Evolutionary conservation across 2,888 invertebrate species (phyloP).

Genomic region (Cataglyphis albicans): DNA sequence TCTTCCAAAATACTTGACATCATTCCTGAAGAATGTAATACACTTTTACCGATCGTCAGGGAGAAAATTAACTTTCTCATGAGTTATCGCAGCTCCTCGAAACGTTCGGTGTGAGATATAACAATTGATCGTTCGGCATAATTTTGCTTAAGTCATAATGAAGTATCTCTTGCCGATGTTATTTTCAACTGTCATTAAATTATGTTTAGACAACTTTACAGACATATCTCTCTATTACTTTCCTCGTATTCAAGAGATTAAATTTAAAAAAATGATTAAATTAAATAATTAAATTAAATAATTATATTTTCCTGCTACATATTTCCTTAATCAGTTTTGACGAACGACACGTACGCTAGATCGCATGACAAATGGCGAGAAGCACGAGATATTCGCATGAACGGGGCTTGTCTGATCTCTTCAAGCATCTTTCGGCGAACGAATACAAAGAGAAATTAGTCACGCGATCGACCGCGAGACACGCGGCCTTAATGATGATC

Average conservation of each 20-base stretch:
- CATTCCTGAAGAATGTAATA: conserved; percentile 41
- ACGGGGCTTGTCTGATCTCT: background rate
- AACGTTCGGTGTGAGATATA: background rate
- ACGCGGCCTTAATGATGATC: conserved; percentile 47
- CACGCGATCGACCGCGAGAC: conserved; percentile 23
- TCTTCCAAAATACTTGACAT: conserved; percentile 21
- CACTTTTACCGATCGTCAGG: conserved; percentile 29
- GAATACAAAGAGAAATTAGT: conserved; percentile 44
- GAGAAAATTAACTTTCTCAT: conserved; percentile 42
- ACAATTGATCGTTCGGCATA: conserved; percentile 22
- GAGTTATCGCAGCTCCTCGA: background rate
- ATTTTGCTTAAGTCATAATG: background rate
- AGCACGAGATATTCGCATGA: conserved; percentile 13
- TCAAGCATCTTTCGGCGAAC: background rate
- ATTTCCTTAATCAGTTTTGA: background rate
- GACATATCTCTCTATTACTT: background rate
- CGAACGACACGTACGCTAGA: background rate
- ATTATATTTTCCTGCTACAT: background rate
- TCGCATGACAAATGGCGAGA: background rate
- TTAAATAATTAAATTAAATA: background rate
- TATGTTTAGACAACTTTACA: background rate
- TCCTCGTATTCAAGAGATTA: background rate
- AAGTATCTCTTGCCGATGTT: background rate
- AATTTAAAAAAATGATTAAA: background rate
- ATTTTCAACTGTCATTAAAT: no score